Conservation (phyloP, 2,888 invertebrate species). For the Hypena proboscidalis region DNA sequence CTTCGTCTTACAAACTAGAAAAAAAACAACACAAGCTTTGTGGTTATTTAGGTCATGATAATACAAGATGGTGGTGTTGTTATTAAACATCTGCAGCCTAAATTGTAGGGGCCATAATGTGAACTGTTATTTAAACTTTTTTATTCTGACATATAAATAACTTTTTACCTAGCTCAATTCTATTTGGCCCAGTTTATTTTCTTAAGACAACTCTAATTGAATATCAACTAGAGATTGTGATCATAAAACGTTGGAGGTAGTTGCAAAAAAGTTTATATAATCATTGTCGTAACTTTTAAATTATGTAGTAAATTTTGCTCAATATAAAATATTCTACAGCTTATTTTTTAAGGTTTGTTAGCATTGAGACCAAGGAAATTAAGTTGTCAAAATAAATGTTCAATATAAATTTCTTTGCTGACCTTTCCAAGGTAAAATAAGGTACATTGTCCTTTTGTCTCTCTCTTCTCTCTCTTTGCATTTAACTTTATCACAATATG, state of each 20-base stretch:
- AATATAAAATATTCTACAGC: too few relatives aligned
- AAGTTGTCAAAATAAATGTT: slow-evolving; percentile 3
- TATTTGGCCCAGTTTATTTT: too few relatives aligned
- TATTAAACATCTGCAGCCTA: slow-evolving; percentile 38
- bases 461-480: slow-evolving; percentile 14
- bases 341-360: too few relatives aligned
- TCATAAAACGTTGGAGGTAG: slow-evolving; percentile 1
- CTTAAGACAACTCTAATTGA: too few relatives aligned
- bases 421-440: slow-evolving; percentile 20
- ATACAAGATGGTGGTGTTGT: slow-evolving; percentile 53
- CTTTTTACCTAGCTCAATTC: not conserved
- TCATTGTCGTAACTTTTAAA: slow-evolving; percentile 11
- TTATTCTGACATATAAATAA: slow-evolving; percentile 19
- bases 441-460: slow-evolving; percentile 28
- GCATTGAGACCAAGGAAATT: slow-evolving; percentile 1
- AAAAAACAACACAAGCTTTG: slow-evolving; percentile 23
- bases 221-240: too few relatives aligned
- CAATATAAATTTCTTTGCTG: slow-evolving; percentile 8
- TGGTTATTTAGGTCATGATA: slow-evolving; percentile 54
- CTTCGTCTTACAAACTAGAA: slow-evolving; percentile 5
- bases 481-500: slow-evolving; percentile 9
- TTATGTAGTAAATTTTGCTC: slow-evolving; percentile 9
- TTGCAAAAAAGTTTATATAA: slow-evolving; percentile 36
- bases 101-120: slow-evolving; percentile 18
- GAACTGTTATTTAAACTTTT: slow-evolving; percentile 24